Conservation (phyloP, 2,797 vertebrate species). For the Limosa lapponica region DNA sequence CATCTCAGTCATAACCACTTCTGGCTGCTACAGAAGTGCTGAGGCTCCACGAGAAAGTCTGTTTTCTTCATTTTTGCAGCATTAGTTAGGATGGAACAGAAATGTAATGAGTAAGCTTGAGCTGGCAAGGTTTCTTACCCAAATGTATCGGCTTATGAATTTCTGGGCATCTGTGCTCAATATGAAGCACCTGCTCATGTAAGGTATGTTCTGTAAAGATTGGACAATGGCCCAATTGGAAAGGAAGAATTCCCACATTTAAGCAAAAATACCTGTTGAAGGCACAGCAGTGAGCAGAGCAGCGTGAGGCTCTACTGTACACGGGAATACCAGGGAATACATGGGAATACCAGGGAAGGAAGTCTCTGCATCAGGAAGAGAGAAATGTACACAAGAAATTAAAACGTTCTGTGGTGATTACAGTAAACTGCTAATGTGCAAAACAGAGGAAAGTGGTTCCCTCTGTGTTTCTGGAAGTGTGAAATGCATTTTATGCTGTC, state of each 20-base stretch:
- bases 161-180: slow-evolving; percentile 52
- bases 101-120: background rate
- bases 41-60: background rate
- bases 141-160: background rate
- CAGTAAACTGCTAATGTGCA: background rate
- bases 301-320: background rate
- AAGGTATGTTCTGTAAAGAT: slow-evolving; percentile 17
- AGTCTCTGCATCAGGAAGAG: background rate
- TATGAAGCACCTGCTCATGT: slow-evolving; percentile 22
- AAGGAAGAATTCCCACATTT: background rate
- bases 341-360: background rate
- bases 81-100: background rate
- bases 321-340: background rate
- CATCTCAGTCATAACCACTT: background rate
- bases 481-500: background rate
- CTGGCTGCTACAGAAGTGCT: background rate
- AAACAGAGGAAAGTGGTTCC: background rate
- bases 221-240: slow-evolving; percentile 25
- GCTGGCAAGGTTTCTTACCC: slow-evolving; percentile 15
- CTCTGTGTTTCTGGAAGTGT: background rate
- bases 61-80: background rate
- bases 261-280: slow-evolving; percentile 45
- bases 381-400: background rate
- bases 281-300: background rate
- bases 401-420: background rate